Conservation (phyloP, 1,140 invertebrate genomes). For the Octopus bimaculoides region DNA sequence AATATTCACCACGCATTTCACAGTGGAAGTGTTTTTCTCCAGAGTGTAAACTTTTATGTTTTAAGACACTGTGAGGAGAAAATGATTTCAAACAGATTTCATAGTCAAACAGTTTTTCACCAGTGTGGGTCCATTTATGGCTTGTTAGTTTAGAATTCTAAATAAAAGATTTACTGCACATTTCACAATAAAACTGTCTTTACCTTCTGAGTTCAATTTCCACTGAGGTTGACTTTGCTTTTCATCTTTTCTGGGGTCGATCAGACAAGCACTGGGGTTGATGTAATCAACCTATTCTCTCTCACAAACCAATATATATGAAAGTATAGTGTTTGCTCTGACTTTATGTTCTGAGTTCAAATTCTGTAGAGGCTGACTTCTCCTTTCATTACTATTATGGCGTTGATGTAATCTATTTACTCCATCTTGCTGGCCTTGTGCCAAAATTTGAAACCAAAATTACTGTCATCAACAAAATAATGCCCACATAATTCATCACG, state of each 20-base stretch:
- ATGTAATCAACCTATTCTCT: too few species aligned
- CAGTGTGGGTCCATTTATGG: not conserved
- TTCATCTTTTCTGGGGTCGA: too few species aligned
- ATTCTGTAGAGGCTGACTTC: too few species aligned
- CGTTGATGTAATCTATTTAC: too few species aligned
- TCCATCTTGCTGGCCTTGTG: too few species aligned
- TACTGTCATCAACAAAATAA: too few species aligned
- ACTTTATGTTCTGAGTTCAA: too few species aligned
- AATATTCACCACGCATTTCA: slow-evolving; percentile 22
- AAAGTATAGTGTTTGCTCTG: too few species aligned
- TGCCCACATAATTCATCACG: not conserved
- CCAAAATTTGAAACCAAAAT: too few species aligned
- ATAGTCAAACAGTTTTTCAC: slow-evolving; percentile 14
- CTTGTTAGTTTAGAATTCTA: not conserved
- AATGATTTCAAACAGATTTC: slow-evolving; percentile 31
- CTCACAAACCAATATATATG: too few species aligned
- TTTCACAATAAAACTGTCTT: slow-evolving; percentile 94
- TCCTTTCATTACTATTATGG: too few species aligned
- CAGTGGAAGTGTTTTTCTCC: slow-evolving; percentile 28
- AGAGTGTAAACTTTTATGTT: slow-evolving; percentile 26
- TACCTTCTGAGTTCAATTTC: slow-evolving; percentile 88
- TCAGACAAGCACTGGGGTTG: too few species aligned
- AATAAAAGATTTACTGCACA: slow-evolving; percentile 64
- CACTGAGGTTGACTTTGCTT: slow-evolving; percentile 64
- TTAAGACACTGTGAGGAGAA: slow-evolving; percentile 22